Evolutionary conservation across 2,888 invertebrate species (phyloP), one percentile per base, ranked within the genome.

Genomic region (Acrocera orbiculus): DNA sequence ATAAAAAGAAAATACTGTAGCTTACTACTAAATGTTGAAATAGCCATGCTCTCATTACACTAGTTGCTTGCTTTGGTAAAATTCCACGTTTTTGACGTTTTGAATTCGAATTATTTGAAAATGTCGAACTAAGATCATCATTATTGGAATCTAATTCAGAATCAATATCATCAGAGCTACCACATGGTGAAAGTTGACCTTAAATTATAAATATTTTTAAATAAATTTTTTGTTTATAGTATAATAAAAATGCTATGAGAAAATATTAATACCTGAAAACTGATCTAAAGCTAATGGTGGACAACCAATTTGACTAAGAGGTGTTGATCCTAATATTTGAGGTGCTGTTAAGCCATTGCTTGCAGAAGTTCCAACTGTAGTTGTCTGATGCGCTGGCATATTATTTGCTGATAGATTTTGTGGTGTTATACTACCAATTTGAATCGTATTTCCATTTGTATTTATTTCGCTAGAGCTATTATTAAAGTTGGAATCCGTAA

Each of bases 1-100:
- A 7, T 22, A 20, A 42, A 61, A n/a, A n/a, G n/a, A n/a, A n/a
- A n/a, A n/a, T n/a, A n/a, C n/a, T n/a, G n/a, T n/a, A n/a, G n/a
- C 76, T 70, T 58, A 90, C 92, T 62, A 90, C 89, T 50, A 93
- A 70, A 61, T 93, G 92, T 56, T 92, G 89, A 64, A 93, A 93
- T 42, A 93, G 70, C 93, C 93, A 93, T 34, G 89, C 83, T 43
- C 92, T 65, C 87, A 93, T 87, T 43, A 87, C 87, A 60, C 89
- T 89, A 34, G 93, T 95, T 43, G 93, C 93, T 54, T 87, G 86
- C 51, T 93, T 80, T 20, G 93, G 93, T 50, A 95, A 67, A 44
- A 93, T 89, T 10, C 93, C 92, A 10, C 93, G 68, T 63, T 85
- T 85, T 49, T 76, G 78, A 47, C 74, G 69, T 43, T 70, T 63